These are phyloP conservation scores for Drosophila tristis DNA, from an alignment of 1,140 invertebrate genomes.

Conservation along the genomic window DNA sequence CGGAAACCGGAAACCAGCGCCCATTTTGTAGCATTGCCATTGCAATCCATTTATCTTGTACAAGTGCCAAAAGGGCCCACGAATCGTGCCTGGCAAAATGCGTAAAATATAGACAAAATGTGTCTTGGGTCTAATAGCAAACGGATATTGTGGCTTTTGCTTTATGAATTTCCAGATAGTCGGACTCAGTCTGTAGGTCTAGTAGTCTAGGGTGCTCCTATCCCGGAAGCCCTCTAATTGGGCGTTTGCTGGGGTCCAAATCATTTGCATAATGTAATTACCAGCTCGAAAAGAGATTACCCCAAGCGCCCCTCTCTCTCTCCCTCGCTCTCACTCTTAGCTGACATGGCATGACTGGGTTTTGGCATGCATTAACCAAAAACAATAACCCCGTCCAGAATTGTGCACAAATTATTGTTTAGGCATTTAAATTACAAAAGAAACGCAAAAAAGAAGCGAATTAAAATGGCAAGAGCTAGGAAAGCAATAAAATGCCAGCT, in stretches of 20 bases:
- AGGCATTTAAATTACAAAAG: constrained; percentile 74
- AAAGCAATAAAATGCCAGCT: constrained; percentile 72
- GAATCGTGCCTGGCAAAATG: constrained; percentile 59
- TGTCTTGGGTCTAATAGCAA: constrained; percentile 63
- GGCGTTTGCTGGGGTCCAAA: constrained; percentile 43
- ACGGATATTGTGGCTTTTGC: constrained; percentile 78
- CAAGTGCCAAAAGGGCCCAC: constrained; percentile 17
- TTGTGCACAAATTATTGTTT: constrained; percentile 81
- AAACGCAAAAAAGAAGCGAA: constrained; percentile 23
- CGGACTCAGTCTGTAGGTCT: not conserved
- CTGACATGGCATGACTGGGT: constrained; percentile 50
- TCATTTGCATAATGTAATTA: constrained; percentile 73
- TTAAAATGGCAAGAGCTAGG: constrained; percentile 43
- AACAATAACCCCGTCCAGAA: constrained; percentile 69
- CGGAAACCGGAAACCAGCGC: constrained; percentile 77
- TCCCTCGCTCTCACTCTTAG: constrained; percentile 2
- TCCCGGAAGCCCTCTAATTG: constrained; percentile 66
- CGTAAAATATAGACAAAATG: constrained; percentile 69
- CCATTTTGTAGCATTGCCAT: constrained; percentile 66
- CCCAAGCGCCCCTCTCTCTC: too few species aligned
- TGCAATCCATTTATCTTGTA: constrained; percentile 50
- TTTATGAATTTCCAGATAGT: constrained; percentile 49
- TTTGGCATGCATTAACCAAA: constrained; percentile 72
- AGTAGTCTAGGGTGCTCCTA: not conserved
- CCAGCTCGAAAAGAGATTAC: constrained; percentile 17